Evolutionary conservation across 2,888 invertebrate species (phyloP).

Genomic region (Zhuqinia jingwanae): DNA sequence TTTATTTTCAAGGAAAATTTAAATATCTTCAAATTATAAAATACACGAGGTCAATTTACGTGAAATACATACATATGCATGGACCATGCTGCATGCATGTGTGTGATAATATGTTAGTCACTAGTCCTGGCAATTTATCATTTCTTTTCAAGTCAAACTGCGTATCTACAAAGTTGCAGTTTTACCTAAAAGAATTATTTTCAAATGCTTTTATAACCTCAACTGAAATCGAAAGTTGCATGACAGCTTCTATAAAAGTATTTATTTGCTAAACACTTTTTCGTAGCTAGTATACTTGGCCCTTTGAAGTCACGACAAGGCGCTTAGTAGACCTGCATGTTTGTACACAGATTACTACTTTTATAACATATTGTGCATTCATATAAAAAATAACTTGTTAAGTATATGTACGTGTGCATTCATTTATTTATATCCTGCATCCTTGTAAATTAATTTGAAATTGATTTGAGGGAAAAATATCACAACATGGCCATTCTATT

Average conservation of each 20-base stretch:
- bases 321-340: constrained; percentile 22
- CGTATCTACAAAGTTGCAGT: too few relatives aligned
- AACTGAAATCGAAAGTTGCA: constrained; percentile 69
- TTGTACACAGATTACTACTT: neutral
- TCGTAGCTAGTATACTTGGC: neutral
- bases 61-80: too few relatives aligned
- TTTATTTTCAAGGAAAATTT: too few relatives aligned
- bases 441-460: neutral
- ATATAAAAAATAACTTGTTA: neutral
- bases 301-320: constrained; percentile 32
- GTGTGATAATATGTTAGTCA: too few relatives aligned
- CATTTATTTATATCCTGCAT: too few relatives aligned
- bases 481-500: neutral
- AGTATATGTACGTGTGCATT: too few relatives aligned
- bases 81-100: too few relatives aligned
- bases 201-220: constrained; percentile 59
- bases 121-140: too few relatives aligned
- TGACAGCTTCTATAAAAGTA: constrained; percentile 61
- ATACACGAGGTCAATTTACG: too few relatives aligned
- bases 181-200: constrained; percentile 52
- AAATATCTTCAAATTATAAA: too few relatives aligned
- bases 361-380: neutral
- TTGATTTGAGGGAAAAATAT: neutral
- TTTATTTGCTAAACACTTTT: constrained; percentile 30
- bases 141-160: too few relatives aligned